A percentile compares a stretch with the other conserved stretches of the same genome.
Conservation (phyloP, 1,140 invertebrate genomes). For the Euura saliciscinereae region DNA sequence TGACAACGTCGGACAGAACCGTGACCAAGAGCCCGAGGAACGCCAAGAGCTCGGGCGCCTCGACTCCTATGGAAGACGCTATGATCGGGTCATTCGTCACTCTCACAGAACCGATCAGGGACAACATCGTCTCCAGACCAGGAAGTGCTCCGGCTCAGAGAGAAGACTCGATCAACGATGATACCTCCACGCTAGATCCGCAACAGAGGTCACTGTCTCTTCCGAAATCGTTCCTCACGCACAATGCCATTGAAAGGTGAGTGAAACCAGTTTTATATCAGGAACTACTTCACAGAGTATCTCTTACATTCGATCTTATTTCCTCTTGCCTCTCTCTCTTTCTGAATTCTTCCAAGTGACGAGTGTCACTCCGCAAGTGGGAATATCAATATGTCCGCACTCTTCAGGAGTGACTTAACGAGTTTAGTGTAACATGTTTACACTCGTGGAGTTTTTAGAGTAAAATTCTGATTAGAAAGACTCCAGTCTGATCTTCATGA, state of each 20-base stretch:
- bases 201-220: slow-evolving; percentile 68
- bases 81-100: slow-evolving; percentile 48
- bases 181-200: slow-evolving; percentile 48
- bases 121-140: slow-evolving; percentile 57
- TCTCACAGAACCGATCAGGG: slow-evolving; percentile 45
- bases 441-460: too few relatives aligned
- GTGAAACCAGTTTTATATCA: slow-evolving; percentile 16
- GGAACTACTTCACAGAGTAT: too few relatives aligned
- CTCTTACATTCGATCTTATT: neutral
- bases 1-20: slow-evolving; percentile 61
- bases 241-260: slow-evolving; percentile 49
- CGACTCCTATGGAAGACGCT: slow-evolving; percentile 59
- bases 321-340: neutral
- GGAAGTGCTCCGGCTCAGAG: slow-evolving; percentile 62
- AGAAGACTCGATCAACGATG: slow-evolving; percentile 41
- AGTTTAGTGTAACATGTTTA: too few relatives aligned
- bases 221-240: slow-evolving; percentile 68
- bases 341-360: too few relatives aligned
- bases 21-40: slow-evolving; percentile 58
- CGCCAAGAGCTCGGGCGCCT: slow-evolving; percentile 59
- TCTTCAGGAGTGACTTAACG: too few relatives aligned
- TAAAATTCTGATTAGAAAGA: too few relatives aligned
- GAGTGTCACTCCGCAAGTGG: too few relatives aligned
- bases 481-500: too few relatives aligned
- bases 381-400: too few relatives aligned